These are phyloP conservation scores for Lordiphosa andalusiaca DNA, from an alignment of 2,888 invertebrate species.

Conservation along the genomic window DNA sequence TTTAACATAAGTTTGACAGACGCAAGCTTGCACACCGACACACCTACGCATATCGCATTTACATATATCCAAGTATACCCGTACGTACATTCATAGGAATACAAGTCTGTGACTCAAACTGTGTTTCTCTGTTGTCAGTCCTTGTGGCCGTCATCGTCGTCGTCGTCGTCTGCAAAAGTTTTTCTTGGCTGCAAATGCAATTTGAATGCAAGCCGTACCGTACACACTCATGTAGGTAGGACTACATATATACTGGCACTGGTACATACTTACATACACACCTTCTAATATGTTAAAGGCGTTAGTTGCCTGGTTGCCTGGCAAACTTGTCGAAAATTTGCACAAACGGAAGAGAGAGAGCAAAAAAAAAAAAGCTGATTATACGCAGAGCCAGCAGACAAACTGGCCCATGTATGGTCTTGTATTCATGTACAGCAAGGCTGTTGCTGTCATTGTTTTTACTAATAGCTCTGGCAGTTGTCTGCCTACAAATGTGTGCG, in stretches of 20 bases:
- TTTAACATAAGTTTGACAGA: constrained; percentile 43
- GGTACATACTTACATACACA: constrained; percentile 17
- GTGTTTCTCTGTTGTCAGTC: constrained; percentile 13
- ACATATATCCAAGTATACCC: constrained; percentile 1
- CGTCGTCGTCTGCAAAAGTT: constrained; percentile 33
- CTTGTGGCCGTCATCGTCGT: constrained; percentile 7
- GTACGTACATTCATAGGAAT: constrained; percentile 9
- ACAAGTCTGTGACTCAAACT: constrained; percentile 26
- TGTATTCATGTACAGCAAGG: constrained; percentile 51
- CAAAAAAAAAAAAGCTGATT: constrained; percentile 20
- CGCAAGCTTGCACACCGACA: constrained; percentile 14
- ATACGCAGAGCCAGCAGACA: constrained; percentile 37
- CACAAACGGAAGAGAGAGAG: constrained; percentile 36
- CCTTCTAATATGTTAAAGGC: constrained; percentile 34
- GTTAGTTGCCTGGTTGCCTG: constrained; percentile 41
- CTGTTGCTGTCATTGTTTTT: constrained; percentile 62
- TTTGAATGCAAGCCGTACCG: constrained; percentile 41
- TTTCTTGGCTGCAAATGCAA: constrained; percentile 39
- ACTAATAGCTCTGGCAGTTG: constrained; percentile 62
- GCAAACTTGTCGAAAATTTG: constrained; percentile 72
- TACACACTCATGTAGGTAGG: constrained; percentile 27
- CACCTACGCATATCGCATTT: constrained; percentile 3
- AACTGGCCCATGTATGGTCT: constrained; percentile 57
- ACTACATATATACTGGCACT: constrained; percentile 17
- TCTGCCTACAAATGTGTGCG: constrained; percentile 38